Evolutionary conservation across 2,113 vertebrate species (phyloP), one percentile per base, ranked within the genome.

Genomic region (Nerophis ophidion): DNA sequence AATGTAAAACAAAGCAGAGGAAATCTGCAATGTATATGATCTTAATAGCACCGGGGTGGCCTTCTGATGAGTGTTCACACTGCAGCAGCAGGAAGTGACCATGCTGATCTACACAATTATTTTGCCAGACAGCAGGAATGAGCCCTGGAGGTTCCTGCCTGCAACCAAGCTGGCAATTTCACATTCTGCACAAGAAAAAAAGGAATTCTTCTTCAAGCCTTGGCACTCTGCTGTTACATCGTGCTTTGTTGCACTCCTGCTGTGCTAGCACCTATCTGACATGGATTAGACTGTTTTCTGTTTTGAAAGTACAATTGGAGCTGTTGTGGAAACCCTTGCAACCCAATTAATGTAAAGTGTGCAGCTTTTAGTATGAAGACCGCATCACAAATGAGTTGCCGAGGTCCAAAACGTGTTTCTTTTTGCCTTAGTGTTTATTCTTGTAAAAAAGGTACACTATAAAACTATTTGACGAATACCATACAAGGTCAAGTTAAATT

Each of bases 321-420:
- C 34, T 51, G 64, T 13, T 54, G 17, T 38, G 45, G 63, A 0
- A 9, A 15, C 61, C 51, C 44, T 33, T 57, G 48, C 49, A 15
- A 11, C 42, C 61, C 55, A 52, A 53, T 61, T 61, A 45, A 64
- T 36, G 51, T 19, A 61, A 57, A 65, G 13, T 3, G 53, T 14
- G 48, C 46, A 15, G 40, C 42, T 48, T 70, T 68, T 38, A 65
- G 2, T 42, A 17, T 5, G 40, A n/a, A 47, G 46, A 15, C 14
- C 13, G 11, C 49, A 11, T 26, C 17, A 26, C 8, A 38, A 26
- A 9, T 17, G 7, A 49, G 49, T 2, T 6, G 15, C 12, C 0
- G 5, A 11, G 48, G 16, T 17, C 48, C 2, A 17, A 49, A n/a
- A 48, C 26, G 1, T n/a, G n/a, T n/a, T 26, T 26, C 4, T 26